Evolutionary conservation across 1,140 invertebrate genomes (phyloP).

Genomic region (Wasmannia auropunctata): DNA sequence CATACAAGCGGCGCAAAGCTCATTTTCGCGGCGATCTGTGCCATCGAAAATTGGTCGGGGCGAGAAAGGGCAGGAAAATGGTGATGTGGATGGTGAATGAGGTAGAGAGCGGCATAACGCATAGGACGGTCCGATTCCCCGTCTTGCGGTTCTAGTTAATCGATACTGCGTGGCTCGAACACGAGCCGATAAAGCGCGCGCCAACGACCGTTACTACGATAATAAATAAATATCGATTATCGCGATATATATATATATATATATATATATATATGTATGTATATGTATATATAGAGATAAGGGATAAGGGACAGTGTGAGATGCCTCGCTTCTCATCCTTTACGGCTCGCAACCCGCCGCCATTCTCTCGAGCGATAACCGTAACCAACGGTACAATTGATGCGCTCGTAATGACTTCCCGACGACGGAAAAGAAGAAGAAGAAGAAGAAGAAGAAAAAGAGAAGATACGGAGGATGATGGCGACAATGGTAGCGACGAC

Average conservation of each 20-base stretch:
- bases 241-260: slow-evolving; percentile 1
- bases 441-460: background rate
- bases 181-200: slow-evolving; percentile 46
- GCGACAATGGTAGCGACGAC: slow-evolving; percentile 35
- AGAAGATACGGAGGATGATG: background rate
- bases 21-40: slow-evolving; percentile 14
- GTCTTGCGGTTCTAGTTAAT: slow-evolving; percentile 16
- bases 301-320: too few relatives aligned
- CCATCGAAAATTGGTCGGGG: slow-evolving; percentile 45
- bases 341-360: background rate
- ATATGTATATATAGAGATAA: background rate
- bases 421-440: background rate
- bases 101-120: background rate
- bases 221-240: slow-evolving; percentile 59
- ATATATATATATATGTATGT: background rate
- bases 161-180: slow-evolving; percentile 49
- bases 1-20: background rate
- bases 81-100: background rate
- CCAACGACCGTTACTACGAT: slow-evolving; percentile 44
- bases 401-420: slow-evolving; percentile 18
- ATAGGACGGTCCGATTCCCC: slow-evolving; percentile 18
- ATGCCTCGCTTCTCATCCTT: slow-evolving; percentile 10
- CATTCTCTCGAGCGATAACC: slow-evolving; percentile 29
- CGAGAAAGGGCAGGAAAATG: background rate
- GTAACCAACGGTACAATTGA: slow-evolving; percentile 26